Base-by-base conservation (phyloP, 2,888 invertebrate genomes). In the Tribolium freemani region DNA sequence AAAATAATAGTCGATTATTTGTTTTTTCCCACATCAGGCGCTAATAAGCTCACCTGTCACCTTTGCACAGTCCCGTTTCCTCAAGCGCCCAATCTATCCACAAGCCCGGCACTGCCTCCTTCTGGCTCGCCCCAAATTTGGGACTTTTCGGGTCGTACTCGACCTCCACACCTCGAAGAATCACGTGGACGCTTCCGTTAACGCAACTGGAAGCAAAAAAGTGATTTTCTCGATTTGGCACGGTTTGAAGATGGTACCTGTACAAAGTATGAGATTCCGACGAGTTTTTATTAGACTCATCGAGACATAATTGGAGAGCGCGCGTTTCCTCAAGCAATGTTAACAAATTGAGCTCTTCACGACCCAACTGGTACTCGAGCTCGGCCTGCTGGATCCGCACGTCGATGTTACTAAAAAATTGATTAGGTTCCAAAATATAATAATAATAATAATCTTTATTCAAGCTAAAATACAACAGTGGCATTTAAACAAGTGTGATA, bases 331-430 rank as follows among this genome's bases (percentile, higher is more conserved):
- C 96, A 76, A 94, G 90, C 79, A 96, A 89, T 54, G 95, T 94
- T 77, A 96, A 87, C 82, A 96, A 89, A 86, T 96, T 95, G 76
- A 96, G 87, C 87, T 96, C 96, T 86, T 96, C 96, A 53, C 96
- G 90, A 0, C 96, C 96, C 77, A 96, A 87, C 84, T 95, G 93
- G 86, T 96, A 96, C 84, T 96, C 96, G 79, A 96, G 87, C 86
- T 96, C 96, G 0, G 96, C 96, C 84, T 96, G 96, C 82, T 95
- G 93, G 84, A 96, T 96, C 77, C 96, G 90, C 54, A 93, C 93
- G 86, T 96, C 96, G 71, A 96, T 96, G 86, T 96, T 96, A 81
- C 96, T 96, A 86, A 1, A 86, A 56, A 11, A 38, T 8, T 3
- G n/a, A n/a, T 30, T 26, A 26, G 26, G 26, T 26, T 1, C 16